These are phyloP conservation scores for Cephus pulcher DNA, from an alignment of 2,888 invertebrate species.

Conservation along the genomic window DNA sequence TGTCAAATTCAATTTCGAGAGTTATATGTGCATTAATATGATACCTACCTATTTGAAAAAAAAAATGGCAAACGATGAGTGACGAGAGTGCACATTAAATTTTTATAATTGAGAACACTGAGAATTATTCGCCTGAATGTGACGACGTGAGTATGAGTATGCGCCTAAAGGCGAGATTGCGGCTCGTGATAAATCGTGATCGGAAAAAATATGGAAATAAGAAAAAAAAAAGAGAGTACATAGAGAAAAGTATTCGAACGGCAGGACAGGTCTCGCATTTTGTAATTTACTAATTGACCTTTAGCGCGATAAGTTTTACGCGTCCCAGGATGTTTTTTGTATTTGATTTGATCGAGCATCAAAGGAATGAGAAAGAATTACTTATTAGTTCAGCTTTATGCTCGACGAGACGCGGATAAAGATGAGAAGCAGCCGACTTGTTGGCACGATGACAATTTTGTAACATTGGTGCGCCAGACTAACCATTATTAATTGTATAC, in stretches of 20 bases:
- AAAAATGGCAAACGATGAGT: neutral
- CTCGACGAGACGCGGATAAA: conserved; percentile 10
- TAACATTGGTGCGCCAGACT: conserved; percentile 45
- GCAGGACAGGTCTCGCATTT: conserved; percentile 9
- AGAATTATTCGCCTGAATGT: neutral
- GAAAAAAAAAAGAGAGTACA: neutral
- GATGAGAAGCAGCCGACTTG: conserved; percentile 5
- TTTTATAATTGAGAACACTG: neutral
- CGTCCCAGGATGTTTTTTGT: conserved; percentile 16
- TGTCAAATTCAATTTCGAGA: neutral
- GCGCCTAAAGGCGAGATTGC: neutral
- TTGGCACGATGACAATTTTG: conserved; percentile 37
- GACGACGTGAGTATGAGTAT: neutral
- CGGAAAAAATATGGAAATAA: neutral
- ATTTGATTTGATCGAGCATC: conserved; percentile 15
- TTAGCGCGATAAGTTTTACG: conserved; percentile 1
- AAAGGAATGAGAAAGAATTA: neutral
- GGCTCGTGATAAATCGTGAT: neutral
- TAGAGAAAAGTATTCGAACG: conserved; percentile 20
- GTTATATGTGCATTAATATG: neutral
- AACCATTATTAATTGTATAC: conserved; percentile 44
- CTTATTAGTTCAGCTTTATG: neutral
- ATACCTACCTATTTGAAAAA: neutral
- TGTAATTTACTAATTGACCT: conserved; percentile 17
- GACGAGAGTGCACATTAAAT: neutral